Evolutionary conservation across 2,113 vertebrate species (phyloP).

Genomic region (Sander vitreus): DNA sequence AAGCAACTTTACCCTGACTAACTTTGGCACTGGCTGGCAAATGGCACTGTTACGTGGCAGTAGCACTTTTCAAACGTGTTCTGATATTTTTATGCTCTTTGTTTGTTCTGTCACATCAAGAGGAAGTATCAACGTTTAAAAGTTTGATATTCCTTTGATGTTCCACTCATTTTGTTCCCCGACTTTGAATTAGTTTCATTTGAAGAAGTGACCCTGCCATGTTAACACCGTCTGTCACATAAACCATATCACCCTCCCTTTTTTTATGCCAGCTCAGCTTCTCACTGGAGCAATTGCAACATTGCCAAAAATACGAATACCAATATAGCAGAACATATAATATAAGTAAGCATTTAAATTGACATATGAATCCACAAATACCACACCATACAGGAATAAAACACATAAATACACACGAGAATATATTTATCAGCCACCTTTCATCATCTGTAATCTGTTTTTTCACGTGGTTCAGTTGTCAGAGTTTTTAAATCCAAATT

Average conservation of each 20-base stretch:
- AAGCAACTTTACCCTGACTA: constrained; percentile 72
- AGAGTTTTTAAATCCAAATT: constrained; percentile 82
- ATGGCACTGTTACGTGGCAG: constrained; percentile 72
- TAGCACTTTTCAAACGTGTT: constrained; percentile 63
- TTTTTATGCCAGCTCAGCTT: constrained; percentile 57
- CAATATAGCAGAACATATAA: constrained; percentile 26
- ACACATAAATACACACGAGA: constrained; percentile 41
- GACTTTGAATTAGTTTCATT: constrained; percentile 43
- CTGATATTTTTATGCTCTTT: constrained; percentile 31
- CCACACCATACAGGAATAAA: constrained; percentile 23
- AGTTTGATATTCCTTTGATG: constrained; percentile 61
- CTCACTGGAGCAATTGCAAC: constrained; percentile 52
- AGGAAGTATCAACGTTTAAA: constrained; percentile 55
- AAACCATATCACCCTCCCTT: constrained; percentile 54
- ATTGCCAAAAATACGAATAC: constrained; percentile 47
- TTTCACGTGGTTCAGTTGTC: constrained; percentile 91
- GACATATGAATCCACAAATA: constrained; percentile 13
- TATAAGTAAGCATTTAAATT: constrained; percentile 5
- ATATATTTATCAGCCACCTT: constrained; percentile 65
- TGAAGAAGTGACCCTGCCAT: constrained; percentile 71
- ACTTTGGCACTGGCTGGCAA: constrained; percentile 69
- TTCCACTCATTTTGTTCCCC: constrained; percentile 24
- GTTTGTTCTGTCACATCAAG: constrained; percentile 55
- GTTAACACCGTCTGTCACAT: constrained; percentile 63
- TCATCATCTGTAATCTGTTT: constrained; percentile 83